Conservation (phyloP, 1,140 invertebrate species). For the Ganaspis sp. region DNA sequence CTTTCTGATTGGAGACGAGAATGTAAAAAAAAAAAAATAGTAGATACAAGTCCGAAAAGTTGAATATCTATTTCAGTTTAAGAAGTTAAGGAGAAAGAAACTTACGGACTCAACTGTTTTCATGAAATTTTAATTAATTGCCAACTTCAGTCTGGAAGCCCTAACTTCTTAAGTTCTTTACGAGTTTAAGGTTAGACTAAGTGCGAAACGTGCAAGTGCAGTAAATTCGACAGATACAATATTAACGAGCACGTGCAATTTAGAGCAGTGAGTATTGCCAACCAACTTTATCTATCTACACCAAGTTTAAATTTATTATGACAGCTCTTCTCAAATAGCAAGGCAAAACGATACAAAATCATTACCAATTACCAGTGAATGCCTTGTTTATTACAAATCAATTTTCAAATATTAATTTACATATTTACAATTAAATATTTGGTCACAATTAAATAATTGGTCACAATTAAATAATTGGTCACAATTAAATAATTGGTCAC, state of each 20-base stretch:
- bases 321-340: not conserved
- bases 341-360: not conserved
- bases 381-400: no score
- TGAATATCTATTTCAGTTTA: not conserved
- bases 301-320: not conserved
- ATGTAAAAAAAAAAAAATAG: not conserved
- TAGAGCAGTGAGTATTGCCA: slow-evolving; percentile 43
- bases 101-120: not conserved
- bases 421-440: no score
- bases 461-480: no score
- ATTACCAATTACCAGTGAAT: not conserved
- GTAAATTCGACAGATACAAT: slow-evolving; percentile 45
- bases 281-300: slow-evolving; percentile 14
- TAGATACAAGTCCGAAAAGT: no score
- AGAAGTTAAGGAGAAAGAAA: not conserved
- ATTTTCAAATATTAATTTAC: no score
- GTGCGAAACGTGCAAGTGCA: slow-evolving; percentile 50
- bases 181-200: slow-evolving; percentile 41
- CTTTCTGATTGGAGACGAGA: not conserved
- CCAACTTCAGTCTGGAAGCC: slow-evolving; percentile 26
- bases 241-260: slow-evolving; percentile 53
- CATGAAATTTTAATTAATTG: slow-evolving; percentile 30
- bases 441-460: no score
- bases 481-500: no score
- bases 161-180: slow-evolving; percentile 14